A percentile compares a stretch with the other conserved stretches of the same genome.
These are phyloP conservation scores for Sinocyclocheilus anshuiensis DNA, from an alignment of 2,113 vertebrate genomes.

Conservation along the genomic window DNA sequence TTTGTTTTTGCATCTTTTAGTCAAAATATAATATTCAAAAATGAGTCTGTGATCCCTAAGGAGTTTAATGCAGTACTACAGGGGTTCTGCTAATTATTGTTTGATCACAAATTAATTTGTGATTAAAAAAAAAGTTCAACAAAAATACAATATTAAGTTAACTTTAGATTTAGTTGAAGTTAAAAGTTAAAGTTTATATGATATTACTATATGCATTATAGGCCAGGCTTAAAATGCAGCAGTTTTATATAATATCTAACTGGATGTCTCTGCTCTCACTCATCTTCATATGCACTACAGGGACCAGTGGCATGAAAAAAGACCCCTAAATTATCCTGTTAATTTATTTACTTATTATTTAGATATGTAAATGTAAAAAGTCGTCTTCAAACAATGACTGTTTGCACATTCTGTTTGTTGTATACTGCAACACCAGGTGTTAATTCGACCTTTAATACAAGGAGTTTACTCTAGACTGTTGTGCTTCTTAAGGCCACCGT, in stretches of 20 bases:
- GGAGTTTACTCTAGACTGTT: constrained; percentile 26
- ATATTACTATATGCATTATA: no score
- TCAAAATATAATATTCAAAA: no score
- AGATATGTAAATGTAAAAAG: constrained; percentile 6
- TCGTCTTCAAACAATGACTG: constrained; percentile 12
- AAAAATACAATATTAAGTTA: no score
- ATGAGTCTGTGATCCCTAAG: no score
- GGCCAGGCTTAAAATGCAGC: no score
- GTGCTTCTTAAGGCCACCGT: constrained; percentile 16
- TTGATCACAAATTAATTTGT: no score
- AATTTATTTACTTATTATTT: not conserved
- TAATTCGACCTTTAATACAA: constrained; percentile 38
- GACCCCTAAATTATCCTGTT: not conserved
- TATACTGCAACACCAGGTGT: constrained; percentile 7
- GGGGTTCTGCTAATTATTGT: no score
- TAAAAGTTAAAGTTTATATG: no score
- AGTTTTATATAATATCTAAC: not conserved
- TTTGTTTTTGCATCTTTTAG: no score
- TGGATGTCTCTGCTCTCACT: not conserved
- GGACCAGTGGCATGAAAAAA: not conserved
- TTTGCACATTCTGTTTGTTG: constrained; percentile 15
- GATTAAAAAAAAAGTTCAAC: no score
- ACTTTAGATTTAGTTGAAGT: no score
- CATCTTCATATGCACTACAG: not conserved
- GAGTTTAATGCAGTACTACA: no score